These are phyloP conservation scores for Hypomecis punctinalis DNA, from an alignment of 2,888 invertebrate genomes.

Conservation along the genomic window DNA sequence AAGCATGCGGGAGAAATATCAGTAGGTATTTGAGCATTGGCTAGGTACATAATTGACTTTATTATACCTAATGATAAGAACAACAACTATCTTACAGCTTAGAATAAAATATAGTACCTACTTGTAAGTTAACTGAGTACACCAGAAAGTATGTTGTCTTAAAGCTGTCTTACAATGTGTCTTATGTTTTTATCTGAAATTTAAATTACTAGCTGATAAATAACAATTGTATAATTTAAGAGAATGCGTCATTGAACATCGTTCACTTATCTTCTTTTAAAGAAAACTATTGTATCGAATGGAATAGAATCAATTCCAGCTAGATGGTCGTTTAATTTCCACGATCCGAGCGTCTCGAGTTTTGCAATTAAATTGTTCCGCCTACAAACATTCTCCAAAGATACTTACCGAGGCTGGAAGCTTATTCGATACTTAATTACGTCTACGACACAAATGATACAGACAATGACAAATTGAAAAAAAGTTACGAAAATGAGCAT, in stretches of 20 bases:
- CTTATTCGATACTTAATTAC: background rate
- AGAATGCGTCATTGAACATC: background rate
- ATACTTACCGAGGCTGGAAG: conserved; percentile 5
- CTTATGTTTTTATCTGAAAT: no score
- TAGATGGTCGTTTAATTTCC: conserved; percentile 21
- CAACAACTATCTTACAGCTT: no score
- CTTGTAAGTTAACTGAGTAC: no score
- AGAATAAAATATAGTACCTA: no score
- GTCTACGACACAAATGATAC: background rate
- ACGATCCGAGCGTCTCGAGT: conserved; percentile 12
- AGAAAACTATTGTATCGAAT: conserved; percentile 11
- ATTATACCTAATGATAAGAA: no score
- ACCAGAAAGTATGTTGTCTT: no score
- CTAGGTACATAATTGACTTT: no score
- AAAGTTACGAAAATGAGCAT: no score
- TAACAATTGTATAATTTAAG: background rate
- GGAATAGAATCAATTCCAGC: conserved; percentile 17
- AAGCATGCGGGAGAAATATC: no score
- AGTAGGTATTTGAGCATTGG: no score
- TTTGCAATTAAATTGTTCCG: conserved; percentile 30
- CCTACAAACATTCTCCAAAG: conserved; percentile 13
- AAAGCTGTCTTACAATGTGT: no score
- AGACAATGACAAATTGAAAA: no score
- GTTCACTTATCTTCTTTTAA: background rate
- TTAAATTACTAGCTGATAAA: background rate